These are phyloP conservation scores for Nomada lathburiana DNA, from an alignment of 2,888 invertebrate species.

Conservation along the genomic window DNA sequence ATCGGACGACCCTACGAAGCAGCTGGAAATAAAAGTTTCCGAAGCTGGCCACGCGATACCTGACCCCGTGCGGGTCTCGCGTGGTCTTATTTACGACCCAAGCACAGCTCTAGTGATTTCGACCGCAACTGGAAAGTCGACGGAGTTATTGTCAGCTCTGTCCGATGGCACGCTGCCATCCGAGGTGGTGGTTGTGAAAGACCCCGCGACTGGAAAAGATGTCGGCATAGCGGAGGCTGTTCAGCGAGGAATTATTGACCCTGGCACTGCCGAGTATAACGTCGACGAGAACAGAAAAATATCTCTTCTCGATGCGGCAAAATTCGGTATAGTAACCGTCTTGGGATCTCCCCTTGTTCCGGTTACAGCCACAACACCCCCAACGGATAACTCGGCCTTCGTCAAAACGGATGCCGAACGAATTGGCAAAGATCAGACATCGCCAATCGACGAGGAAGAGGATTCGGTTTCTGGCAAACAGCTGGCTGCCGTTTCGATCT, in stretches of 20 bases:
- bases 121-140: slow-evolving; percentile 89
- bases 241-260: slow-evolving; percentile 90
- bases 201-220: slow-evolving; percentile 89
- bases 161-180: slow-evolving; percentile 90
- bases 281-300: slow-evolving; percentile 89
- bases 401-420: slow-evolving; percentile 2
- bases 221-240: slow-evolving; percentile 91
- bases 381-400: slow-evolving; percentile 73
- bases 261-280: slow-evolving; percentile 88
- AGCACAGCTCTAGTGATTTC: slow-evolving; percentile 90
- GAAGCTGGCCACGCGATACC: slow-evolving; percentile 82
- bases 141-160: slow-evolving; percentile 91
- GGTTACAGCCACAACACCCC: slow-evolving; percentile 83
- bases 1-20: slow-evolving; percentile 82
- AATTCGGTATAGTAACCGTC: slow-evolving; percentile 91
- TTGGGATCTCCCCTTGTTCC: slow-evolving; percentile 91
- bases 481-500: slow-evolving; percentile 21
- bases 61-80: slow-evolving; percentile 90
- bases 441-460: slow-evolving; percentile 14
- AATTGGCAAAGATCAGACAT: neutral
- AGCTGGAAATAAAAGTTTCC: slow-evolving; percentile 85
- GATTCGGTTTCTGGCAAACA: slow-evolving; percentile 7
- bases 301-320: slow-evolving; percentile 90
- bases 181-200: slow-evolving; percentile 89
- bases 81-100: slow-evolving; percentile 92